Base-by-base conservation (phyloP, 2,888 invertebrate species). In the Rapana venosa region DNA sequence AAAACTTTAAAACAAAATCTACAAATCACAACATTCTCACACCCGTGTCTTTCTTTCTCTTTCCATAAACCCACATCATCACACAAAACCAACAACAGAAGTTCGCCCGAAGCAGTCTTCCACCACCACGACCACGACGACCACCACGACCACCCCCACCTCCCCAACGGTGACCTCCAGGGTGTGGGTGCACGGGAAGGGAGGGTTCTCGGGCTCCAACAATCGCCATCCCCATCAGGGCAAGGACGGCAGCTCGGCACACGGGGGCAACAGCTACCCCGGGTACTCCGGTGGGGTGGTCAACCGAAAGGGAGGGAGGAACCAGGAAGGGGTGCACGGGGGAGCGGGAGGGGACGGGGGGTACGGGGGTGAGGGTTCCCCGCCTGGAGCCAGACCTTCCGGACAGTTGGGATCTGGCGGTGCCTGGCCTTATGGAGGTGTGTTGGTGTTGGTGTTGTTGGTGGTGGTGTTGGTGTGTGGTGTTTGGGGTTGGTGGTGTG, bases 361-460 rank as follows among this genome's bases (percentile, higher is more conserved):
- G 11, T 13, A 74, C n/a, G n/a, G 74, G n/a, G 61, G 58, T 15
- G 58, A 61, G 15, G 61, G 61, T 61, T 15, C 61, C 13, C 17
- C 17, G 2, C 17, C n/a, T 11, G n/a, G 74, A 11, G 74, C 74
- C 74, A 74, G 74, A n/a, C 74, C 74, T 74, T 74, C 74, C 26
- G 74, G 26, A 11, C 74, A 74, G 74, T n/a, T 74, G 11, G 74
- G 74, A n/a, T 20, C n/a, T n/a, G 74, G 74, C 22, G n/a, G 74
- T 2, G 74, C 74, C n/a, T 74, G 74, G 74, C 74, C 74, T 22
- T 74, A n/a, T n/a, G 74, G n/a, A 74, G 74, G 74, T 74, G n/a
- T 22, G 22, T 70, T 13, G 13, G 70, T 70, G 70, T 70, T 13
- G 17, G 70, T 17, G 70, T 17, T 13, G 17, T 13, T 8, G 70